phyloP scores from a whole-genome alignment of 1,140 invertebrate genomes.

The Bombus soroeensis region DNA sequence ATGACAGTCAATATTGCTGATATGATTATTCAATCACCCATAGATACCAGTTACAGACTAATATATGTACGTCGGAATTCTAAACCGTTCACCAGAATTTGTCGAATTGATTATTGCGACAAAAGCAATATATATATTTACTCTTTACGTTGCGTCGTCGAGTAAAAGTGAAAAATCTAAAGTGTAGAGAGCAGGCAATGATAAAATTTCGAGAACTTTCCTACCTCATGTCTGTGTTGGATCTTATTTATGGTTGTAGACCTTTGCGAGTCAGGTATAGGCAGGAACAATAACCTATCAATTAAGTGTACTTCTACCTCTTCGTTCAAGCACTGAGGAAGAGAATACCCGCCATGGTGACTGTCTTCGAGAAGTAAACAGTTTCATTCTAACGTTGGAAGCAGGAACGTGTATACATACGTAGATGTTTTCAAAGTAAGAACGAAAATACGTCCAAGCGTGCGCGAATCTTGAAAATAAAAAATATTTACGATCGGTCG shows the following conservation, averaged over 20 bases:
- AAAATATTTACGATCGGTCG: too few relatives aligned
- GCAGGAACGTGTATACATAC: background rate
- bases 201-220: background rate
- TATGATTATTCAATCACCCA: background rate
- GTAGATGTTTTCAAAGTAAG: too few relatives aligned
- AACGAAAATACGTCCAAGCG: too few relatives aligned
- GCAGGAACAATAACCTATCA: constrained; percentile 25
- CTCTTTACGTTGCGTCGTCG: background rate
- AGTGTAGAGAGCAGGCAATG: background rate
- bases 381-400: background rate
- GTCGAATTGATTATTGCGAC: background rate
- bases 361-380: background rate
- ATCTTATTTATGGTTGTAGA: background rate
- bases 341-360: background rate
- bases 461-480: too few relatives aligned
- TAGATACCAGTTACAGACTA: background rate
- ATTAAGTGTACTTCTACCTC: constrained; percentile 3
- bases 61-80: background rate
- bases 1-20: too few relatives aligned
- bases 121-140: background rate
- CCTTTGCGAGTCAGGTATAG: constrained; percentile 6
- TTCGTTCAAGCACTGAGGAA: background rate
- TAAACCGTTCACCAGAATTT: background rate
- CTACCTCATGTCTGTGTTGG: background rate
- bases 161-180: too few relatives aligned